Evolutionary conservation across 53 echinoderm and acorn worm species (phyloP).

Genomic region (Mesocentrotus franciscanus): DNA sequence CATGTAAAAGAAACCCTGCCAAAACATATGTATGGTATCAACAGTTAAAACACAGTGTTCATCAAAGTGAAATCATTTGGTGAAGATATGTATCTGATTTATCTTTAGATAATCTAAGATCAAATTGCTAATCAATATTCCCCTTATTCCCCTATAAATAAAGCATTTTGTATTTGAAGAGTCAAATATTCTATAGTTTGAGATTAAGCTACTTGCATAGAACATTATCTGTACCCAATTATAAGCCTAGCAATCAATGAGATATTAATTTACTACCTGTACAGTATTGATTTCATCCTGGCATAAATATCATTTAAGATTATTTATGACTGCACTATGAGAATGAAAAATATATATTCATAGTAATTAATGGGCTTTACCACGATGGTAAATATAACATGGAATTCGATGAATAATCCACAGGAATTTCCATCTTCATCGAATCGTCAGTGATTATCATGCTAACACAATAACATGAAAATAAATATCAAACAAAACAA

Average conservation of each 20-base stretch:
- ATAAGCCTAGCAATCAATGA: not conserved
- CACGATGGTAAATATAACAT: not conserved
- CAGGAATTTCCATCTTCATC: not conserved
- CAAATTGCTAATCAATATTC: too few species aligned
- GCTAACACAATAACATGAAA: constrained; percentile 6
- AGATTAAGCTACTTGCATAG: not conserved
- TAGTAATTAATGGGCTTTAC: not conserved
- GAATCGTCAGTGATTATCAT: not conserved
- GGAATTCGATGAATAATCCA: not conserved
- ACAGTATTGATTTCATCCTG: too few species aligned
- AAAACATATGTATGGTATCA: too few species aligned
- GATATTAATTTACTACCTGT: too few species aligned
- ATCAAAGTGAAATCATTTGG: not conserved
- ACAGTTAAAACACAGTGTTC: not conserved
- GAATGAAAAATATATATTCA: not conserved
- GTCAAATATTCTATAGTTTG: too few species aligned
- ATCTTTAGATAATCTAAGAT: too few species aligned
- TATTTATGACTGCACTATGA: not conserved
- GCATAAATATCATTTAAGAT: too few species aligned
- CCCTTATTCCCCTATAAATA: too few species aligned
- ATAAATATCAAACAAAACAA: not conserved
- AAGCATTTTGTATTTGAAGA: too few species aligned
- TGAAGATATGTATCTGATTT: too few species aligned
- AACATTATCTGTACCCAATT: not conserved
- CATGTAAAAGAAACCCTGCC: too few species aligned